Evolutionary conservation across 2,113 vertebrate species (phyloP), one percentile per base, ranked within the genome.

Genomic region (Nannobrachium achirus): DNA sequence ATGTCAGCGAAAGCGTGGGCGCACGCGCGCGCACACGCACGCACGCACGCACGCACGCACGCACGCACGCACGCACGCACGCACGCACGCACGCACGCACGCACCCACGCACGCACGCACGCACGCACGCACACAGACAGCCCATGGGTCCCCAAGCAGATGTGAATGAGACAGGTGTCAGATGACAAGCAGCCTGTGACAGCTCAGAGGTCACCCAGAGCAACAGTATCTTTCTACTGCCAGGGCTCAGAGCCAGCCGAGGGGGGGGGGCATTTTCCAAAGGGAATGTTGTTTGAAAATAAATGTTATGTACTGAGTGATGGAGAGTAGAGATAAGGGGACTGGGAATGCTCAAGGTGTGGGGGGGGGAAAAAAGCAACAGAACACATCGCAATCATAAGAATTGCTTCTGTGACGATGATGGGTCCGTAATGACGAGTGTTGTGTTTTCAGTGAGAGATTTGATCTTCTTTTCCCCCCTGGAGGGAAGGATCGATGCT

Each of bases 111-210:
- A 48, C 39, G 58, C 25, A 4, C 60, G 67, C 67, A 68, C 20
- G 25, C 80, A 51, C 64, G 42, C 58, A 48, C 76, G 65, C 59
- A 73, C 70, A 73, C 50, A 75, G 58, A 71, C 15, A 18, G 72
- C 71, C 73, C 63, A 1, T 61, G 58, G 66, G 68, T 75, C 77
- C 73, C 16, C 72, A 3, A 78, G 69, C 81, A 83, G 86, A 86
- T 86, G 88, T 78, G 82, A 76, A 64, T 63, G 76, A 83, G 79
- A 82, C 79, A 78, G 75, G 81, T 82, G 89, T 86, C 79, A 52
- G 73, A 80, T 80, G 72, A 81, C 68, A 57, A 57, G 71, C 63
- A 62, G 70, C 45, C 65, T 69, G 70, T 44, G 57, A 62, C 57
- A 51, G 74, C 62, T 75, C 78, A 81, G 79, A 87, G 82, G 80